Evolutionary conservation across 2,888 invertebrate species (phyloP).

Genomic region (Lycaena phlaeas): DNA sequence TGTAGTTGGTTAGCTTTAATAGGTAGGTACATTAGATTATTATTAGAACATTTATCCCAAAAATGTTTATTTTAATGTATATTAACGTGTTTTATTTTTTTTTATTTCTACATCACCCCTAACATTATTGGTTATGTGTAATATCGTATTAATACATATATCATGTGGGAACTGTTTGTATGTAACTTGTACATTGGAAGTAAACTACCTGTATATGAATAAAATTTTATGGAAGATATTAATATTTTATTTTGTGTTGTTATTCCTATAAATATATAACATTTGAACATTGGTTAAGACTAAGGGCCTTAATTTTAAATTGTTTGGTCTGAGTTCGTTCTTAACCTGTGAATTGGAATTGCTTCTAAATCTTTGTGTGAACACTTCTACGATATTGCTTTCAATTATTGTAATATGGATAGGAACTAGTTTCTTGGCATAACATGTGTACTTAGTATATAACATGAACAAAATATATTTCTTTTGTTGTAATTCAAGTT

Average conservation of each 20-base stretch:
- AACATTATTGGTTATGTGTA: conserved; percentile 4
- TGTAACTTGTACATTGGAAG: conserved; percentile 19
- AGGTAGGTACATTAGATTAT: conserved; percentile 51
- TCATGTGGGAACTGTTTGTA: conserved; percentile 23
- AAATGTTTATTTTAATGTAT: conserved; percentile 48
- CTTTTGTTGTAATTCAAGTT: no score
- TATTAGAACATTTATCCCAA: conserved; percentile 48
- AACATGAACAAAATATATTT: no score
- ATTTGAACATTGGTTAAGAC: no score
- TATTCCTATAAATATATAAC: no score
- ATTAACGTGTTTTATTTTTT: conserved; percentile 26
- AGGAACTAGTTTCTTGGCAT: no score
- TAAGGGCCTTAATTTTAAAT: no score
- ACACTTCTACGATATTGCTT: no score
- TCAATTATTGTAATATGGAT: no score
- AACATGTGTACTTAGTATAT: no score
- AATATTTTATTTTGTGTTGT: conserved; percentile 6
- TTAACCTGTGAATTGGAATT: no score
- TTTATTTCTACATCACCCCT: conserved; percentile 30
- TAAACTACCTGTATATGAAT: conserved; percentile 18
- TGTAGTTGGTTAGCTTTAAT: conserved; percentile 67
- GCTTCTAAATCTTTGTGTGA: no score
- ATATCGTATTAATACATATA: conserved; percentile 13
- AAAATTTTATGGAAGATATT: conserved; percentile 18
- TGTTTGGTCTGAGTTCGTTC: no score